Evolutionary conservation across 2,888 invertebrate species (phyloP), one percentile per base, ranked within the genome.

Genomic region (Eristalis arbustorum): DNA sequence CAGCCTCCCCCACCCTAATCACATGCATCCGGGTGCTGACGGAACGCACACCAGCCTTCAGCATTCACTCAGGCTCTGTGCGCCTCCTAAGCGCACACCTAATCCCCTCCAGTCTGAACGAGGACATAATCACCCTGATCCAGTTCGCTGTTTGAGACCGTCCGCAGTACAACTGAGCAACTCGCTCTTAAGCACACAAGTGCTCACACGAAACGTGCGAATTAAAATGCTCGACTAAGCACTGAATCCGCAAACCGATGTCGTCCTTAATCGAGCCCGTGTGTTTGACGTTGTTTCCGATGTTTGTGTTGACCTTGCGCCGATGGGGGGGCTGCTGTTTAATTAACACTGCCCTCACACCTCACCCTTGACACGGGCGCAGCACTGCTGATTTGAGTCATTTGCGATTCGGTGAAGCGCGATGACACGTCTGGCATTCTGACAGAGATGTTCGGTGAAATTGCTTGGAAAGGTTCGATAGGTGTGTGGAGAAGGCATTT

Each of bases 391-490:
- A 56, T 49, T 56, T 73, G 63, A 34, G 56, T 10, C 34, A 56
- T 49, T 23, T 63, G 73, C 34, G 34, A 62, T 72, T 6, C 62
- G 61, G 11, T 62, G 61, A 62, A 31, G 72, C 62, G 62, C 6
- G 34, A 49, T 63, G 63, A 31, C 49, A 63, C 49, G 59, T 67
- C 67, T 66, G 67, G 59, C 66, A 75, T 62, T 67, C 8, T 67
- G 66, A 42, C 59, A 31, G 66, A 22, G 49, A 18, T 75, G 67
- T 42, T 61, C 67, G 67, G 59, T 59, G 67, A 42, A 75, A 75
- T 75, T 67, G 67, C 75, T 40, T 25, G 75, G 67, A 75, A 67
- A 75, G 59, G 75, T 75, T 74, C 57, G 72, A 40, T 37, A 37
- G 61, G 61, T 61, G 25, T 42, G 62, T 13, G 62, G 61, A 10